phyloP scores from a whole-genome alignment of 2,113 vertebrate genomes.

The Oophaga pumilio region DNA sequence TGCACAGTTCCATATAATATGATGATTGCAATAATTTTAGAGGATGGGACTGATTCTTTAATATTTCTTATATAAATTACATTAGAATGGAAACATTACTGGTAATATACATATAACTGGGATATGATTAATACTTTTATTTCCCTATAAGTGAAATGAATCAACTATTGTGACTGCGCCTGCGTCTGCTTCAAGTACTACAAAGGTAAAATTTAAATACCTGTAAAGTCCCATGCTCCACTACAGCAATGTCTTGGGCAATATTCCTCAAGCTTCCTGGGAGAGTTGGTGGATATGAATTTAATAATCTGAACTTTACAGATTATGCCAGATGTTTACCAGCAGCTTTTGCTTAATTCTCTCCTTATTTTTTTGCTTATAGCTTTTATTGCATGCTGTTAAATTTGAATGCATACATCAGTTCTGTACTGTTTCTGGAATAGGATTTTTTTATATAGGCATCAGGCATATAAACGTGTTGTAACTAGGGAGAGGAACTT shows the following conservation, averaged over 20 bases:
- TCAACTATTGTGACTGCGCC: constrained; percentile 5
- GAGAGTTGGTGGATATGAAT: constrained; percentile 27
- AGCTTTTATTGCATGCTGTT: neutral
- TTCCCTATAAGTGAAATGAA: neutral
- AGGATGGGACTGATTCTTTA: too few relatives aligned
- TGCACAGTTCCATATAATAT: too few relatives aligned
- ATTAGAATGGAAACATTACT: neutral
- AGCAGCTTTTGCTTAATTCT: neutral
- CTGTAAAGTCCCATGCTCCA: constrained; percentile 1
- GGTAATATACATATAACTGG: neutral
- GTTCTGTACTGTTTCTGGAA: neutral
- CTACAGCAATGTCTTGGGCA: constrained; percentile 21
- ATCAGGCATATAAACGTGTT: neutral
- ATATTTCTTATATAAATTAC: neutral
- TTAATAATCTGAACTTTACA: neutral
- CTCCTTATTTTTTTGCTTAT: neutral
- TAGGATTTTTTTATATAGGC: neutral
- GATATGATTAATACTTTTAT: neutral
- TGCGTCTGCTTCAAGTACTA: neutral
- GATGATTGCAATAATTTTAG: too few relatives aligned
- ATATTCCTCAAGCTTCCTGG: neutral
- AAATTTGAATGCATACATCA: neutral
- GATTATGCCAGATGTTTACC: neutral
- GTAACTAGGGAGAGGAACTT: neutral
- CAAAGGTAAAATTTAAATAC: constrained; percentile 17